Evolutionary conservation across 2,113 vertebrate genomes (phyloP).

Genomic region (Odocoileus virginianus): DNA sequence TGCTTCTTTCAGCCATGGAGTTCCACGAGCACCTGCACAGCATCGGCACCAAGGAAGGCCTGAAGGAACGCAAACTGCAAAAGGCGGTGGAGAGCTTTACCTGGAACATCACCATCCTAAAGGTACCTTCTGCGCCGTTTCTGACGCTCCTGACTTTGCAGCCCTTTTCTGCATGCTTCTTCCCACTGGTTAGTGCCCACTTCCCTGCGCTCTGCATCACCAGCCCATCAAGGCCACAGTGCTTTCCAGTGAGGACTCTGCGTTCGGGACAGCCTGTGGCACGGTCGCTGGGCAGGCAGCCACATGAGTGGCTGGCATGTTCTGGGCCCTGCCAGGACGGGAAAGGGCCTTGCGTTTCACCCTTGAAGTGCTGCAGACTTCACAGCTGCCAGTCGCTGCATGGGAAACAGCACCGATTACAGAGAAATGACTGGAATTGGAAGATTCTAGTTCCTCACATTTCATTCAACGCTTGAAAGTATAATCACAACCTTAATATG

Average conservation of each 20-base stretch:
- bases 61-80: slow-evolving; percentile 95
- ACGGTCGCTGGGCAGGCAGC: accelerated
- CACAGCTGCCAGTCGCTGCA: neutral
- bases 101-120: slow-evolving; percentile 98
- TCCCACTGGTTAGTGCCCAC: accelerated
- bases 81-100: slow-evolving; percentile 98
- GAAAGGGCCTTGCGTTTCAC: neutral
- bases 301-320: accelerated
- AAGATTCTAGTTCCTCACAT: neutral
- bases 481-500: neutral
- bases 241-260: accelerated
- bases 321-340: neutral
- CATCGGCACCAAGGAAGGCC: slow-evolving; percentile 92
- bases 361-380: neutral
- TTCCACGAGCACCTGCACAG: slow-evolving; percentile 95
- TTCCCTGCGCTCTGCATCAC: accelerated
- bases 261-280: accelerated
- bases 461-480: slow-evolving; percentile 18
- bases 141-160: accelerated
- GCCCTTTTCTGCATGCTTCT: neutral
- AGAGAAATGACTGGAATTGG: neutral
- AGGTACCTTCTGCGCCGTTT: slow-evolving; percentile 82
- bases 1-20: slow-evolving; percentile 89
- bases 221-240: neutral
- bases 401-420: slow-evolving; percentile 33